Base-by-base conservation (phyloP, 2,888 invertebrate genomes). In the Agrotis segetum region DNA sequence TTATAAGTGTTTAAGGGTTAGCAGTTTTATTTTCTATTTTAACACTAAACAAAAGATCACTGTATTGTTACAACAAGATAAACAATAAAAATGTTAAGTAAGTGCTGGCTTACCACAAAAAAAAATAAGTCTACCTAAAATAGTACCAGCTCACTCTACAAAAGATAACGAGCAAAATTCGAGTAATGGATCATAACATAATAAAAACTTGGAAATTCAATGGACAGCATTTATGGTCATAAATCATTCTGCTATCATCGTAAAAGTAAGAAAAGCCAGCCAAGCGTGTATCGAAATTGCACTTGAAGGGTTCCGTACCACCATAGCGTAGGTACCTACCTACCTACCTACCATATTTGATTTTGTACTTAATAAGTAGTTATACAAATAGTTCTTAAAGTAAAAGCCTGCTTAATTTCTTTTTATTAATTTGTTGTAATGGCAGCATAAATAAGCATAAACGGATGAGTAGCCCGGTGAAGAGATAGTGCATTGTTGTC, bases 171-270 rank as follows among this genome's bases (percentile, higher is more conserved):
- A 69, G 19, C 24, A 6, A 74, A 60, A 77, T 40, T 46, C 17
- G 46, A 61, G 44, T 71, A 50, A 77, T 71, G 71, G 24, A 59
- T 53, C 19, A n/a, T 63, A 52, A 71, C 19, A n/a, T 63, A 47
- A 71, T 62, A 78, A 71, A 78, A 78, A 64, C 62, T 72, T 24
- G 59, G 11, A 19, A 50, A 77, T 72, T 77, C 50, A 77, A 69
- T 77, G 19, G 19, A 52, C 19, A 46, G 44, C 58, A 50, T 55
- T 5, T 40, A 7, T 44, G 34, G n/a, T 56, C 34, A 50, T 72
- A 58, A 77, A 77, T 72, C 56, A 70, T 47, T 52, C 34, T 2
- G 3, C 44, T 46, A 50, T 19, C 70, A 46, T 58, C 56, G 50
- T 68, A 17, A 76, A 56, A 77, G 71, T 34, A 56, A 67, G 44